Evolutionary conservation across 2,113 vertebrate species (phyloP), one percentile per base, ranked within the genome.

Genomic region (Burhinus bistriatus): DNA sequence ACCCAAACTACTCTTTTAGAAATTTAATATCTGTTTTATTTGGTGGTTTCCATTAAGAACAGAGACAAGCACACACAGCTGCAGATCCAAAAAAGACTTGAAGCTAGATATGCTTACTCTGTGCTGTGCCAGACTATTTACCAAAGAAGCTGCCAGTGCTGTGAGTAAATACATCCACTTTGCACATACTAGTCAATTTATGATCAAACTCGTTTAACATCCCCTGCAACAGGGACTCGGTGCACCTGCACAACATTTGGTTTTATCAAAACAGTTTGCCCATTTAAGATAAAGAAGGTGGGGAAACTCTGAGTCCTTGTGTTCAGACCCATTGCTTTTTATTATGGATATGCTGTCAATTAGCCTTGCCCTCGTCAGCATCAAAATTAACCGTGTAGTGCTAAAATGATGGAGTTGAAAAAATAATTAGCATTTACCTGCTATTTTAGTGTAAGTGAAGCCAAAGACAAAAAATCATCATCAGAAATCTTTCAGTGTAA

Each of bases 21-120:
- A 93, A 90, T 86, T 64, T 93, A 79, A 70, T 81, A 77, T 68
- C 54, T 2, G 0, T 73, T 87, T 89, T 65, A 55, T 88, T 94
- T 73, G 66, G 23, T 57, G 27, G 18, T 65, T 95, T 93, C 89
- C 32, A 5, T 85, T 91, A 83, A 88, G 83, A 93, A 62, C 88
- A 55, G 55, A 90, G 87, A 91, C 89, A 72, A 97, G 75, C 95
- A 96, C 68, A 87, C 87, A 85, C 95, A 95, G 93, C 89, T 97
- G 93, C 87, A 88, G 51, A 65, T 42, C 34, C 77, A 59, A 96
- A 97, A 90, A 95, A 66, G 66, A n/a, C 62, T 80, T 83, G 44
- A 85, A 94, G 42, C 82, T 73, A 79, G 73, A 69, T 62, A 45
- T 62, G 81, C 77, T 80, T 80, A 34, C 38, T 62, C 45, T 93